A percentile compares a stretch with the other conserved stretches of the same genome.
Evolutionary conservation across 2,797 vertebrate genomes (phyloP).

Genomic region (Arctocebus calabarensis): DNA sequence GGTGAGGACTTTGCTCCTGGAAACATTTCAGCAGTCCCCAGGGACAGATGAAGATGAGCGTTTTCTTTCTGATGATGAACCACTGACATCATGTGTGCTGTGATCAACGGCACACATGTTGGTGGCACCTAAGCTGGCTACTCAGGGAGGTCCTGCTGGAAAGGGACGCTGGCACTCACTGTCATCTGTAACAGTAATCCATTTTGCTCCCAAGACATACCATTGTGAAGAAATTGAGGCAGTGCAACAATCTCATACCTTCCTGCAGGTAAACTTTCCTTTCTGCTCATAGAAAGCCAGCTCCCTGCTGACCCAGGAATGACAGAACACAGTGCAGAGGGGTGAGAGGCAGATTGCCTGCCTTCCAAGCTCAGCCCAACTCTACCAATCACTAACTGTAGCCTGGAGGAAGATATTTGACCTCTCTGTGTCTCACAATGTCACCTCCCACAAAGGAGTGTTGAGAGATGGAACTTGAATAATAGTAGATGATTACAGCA

Average conservation of each 20-base stretch:
- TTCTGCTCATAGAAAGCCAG: neutral
- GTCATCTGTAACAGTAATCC: neutral
- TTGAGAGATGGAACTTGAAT: neutral
- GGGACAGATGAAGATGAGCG: neutral
- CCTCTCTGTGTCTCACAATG: neutral
- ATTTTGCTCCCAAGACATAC: neutral
- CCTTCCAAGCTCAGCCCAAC: neutral
- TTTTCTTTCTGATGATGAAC: neutral
- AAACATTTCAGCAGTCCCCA: neutral
- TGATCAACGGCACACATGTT: rapidly evolving
- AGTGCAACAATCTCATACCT: neutral
- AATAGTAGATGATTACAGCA: rapidly evolving
- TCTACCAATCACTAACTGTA: neutral
- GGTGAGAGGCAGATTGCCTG: neutral
- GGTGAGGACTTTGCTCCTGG: neutral
- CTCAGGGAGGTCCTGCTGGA: neutral
- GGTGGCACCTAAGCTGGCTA: rapidly evolving
- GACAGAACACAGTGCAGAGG: rapidly evolving
- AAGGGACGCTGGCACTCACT: neutral
- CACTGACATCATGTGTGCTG: rapidly evolving
- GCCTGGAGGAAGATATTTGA: neutral
- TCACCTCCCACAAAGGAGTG: neutral
- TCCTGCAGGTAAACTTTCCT: neutral
- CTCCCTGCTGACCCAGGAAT: neutral
- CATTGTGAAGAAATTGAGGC: neutral